Evolutionary conservation across 2,888 invertebrate species (phyloP), one percentile per base, ranked within the genome.

Genomic region (Notodonta ziczac): DNA sequence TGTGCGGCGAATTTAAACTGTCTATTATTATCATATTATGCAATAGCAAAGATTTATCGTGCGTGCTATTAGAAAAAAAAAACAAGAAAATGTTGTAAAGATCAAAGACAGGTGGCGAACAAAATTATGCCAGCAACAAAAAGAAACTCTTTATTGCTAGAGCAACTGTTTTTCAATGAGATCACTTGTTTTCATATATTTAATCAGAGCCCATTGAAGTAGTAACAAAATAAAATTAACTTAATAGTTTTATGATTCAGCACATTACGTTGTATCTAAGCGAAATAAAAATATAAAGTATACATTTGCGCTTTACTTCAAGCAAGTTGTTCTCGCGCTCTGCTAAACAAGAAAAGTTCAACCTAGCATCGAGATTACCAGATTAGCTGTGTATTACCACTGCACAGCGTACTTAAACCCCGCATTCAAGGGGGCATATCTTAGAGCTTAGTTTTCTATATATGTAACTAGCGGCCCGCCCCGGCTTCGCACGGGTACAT

Each of bases 1-100:
- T 83, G 82, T 83, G 74, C 70, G 69, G 74, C 70, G 70, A 73
- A 72, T 67, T 67, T 65, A 64, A 70, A 63, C 72, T 65, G 66
- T 72, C 80, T 84, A 76, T 72, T 74, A 77, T 83, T 83, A 84
- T 78, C 69, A 74, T 65, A 74, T 85, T 85, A 81, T 76, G 78
- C 79, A 84, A 84, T 71, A 65, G 65, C 66, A 66, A 72, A 77
- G 73, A 76, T 78, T 77, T 74, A 65, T 68, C 6, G 65, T 59
- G 48, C 46, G 65, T 58, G 62, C 51, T 72, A 73, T 65, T 62
- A 65, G 65, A 61, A 61, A 56, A 63, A 57, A 66, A 59, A 58
- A 55, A 55, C 51, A 54, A 39, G 14, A 13, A 44, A 35, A 14
- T 32, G 35, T 56, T 44, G 10, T 12, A 5, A 56, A 42, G 56